phyloP scores from a whole-genome alignment of 2,113 vertebrate genomes.

The Tretioscincus oriximinensis region DNA sequence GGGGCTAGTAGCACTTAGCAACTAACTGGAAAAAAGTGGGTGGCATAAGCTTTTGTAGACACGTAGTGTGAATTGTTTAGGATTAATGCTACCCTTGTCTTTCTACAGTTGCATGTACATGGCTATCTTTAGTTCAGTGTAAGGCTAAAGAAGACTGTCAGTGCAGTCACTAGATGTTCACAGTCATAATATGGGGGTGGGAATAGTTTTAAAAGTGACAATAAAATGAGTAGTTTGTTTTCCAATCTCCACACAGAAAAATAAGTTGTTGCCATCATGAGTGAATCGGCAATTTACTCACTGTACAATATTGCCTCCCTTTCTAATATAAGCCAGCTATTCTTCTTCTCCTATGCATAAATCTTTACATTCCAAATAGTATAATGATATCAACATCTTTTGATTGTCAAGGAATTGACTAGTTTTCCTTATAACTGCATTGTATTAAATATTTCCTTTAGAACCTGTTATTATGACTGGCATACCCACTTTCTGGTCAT shows the following conservation, averaged over 20 bases:
- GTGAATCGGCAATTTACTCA: neutral
- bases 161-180: too few species aligned
- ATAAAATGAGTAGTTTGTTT: neutral
- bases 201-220: neutral
- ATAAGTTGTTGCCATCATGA: neutral
- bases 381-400: neutral
- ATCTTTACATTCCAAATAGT: neutral
- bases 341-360: neutral
- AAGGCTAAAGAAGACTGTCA: too few species aligned
- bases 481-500: neutral
- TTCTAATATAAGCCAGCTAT: neutral
- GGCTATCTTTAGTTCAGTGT: neutral
- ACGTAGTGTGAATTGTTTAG: neutral
- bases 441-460: neutral
- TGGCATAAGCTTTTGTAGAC: too few species aligned
- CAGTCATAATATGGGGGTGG: too few species aligned
- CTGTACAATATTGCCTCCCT: neutral
- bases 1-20: too few species aligned
- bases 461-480: neutral
- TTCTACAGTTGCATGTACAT: neutral
- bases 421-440: neutral
- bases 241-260: neutral
- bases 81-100: neutral
- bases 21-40: too few species aligned
- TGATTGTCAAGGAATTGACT: neutral